Percentiles rank a stretch among this genome's conserved stretches.
Conservation (phyloP, 2,797 vertebrate species). For the Phataginus tetradactyla region DNA sequence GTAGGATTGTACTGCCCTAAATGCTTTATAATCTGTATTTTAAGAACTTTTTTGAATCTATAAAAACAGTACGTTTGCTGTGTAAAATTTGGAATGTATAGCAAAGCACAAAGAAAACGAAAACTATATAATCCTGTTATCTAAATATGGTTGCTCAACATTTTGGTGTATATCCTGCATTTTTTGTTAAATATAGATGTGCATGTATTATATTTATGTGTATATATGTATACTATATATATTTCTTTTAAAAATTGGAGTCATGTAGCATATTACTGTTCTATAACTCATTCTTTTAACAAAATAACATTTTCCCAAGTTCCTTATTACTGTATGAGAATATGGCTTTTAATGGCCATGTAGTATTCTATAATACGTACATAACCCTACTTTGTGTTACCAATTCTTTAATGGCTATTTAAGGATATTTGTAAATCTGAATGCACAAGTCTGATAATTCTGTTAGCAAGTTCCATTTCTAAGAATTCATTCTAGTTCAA, state of each 20-base stretch:
- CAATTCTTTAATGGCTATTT: background rate
- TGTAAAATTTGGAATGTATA: slow-evolving; percentile 45
- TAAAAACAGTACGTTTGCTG: background rate
- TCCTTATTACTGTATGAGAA: slow-evolving; percentile 23
- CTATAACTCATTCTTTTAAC: background rate
- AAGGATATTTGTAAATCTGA: slow-evolving; percentile 42
- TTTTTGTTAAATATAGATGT: background rate
- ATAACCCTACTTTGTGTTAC: background rate
- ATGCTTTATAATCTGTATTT: slow-evolving; percentile 54
- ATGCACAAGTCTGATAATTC: background rate
- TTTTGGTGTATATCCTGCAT: slow-evolving; percentile 8
- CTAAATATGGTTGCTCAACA: background rate
- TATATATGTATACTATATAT: background rate
- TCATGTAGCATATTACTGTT: slow-evolving; percentile 10
- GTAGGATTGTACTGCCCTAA: background rate
- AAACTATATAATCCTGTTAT: background rate
- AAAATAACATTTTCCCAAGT: slow-evolving; percentile 25
- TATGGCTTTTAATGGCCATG: slow-evolving; percentile 22
- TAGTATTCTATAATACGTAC: background rate
- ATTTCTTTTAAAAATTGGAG: slow-evolving; percentile 16
- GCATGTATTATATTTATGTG: no score
- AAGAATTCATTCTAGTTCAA: slow-evolving; percentile 46
- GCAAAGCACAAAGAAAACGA: slow-evolving; percentile 39
- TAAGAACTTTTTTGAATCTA: slow-evolving; percentile 46
- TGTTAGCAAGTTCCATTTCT: slow-evolving; percentile 50